phyloP scores from a whole-genome alignment of 2,888 invertebrate species.

The Leptogaster cylindrica region DNA sequence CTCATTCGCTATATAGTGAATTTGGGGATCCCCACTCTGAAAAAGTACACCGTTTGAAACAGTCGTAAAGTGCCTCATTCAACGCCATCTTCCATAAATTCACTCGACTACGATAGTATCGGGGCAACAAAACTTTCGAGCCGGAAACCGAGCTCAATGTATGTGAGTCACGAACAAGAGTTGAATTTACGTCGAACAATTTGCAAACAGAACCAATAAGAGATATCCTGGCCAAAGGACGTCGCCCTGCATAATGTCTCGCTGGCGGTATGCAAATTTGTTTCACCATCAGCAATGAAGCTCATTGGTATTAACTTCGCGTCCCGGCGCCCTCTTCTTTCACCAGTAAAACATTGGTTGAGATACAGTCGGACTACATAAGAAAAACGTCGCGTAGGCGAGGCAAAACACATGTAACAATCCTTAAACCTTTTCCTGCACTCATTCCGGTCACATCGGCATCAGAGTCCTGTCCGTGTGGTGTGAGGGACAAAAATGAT shows the following conservation, averaged over 20 bases:
- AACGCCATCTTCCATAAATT: slow-evolving; percentile 32
- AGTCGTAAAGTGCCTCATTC: slow-evolving; percentile 13
- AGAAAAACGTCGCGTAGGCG: slow-evolving; percentile 24
- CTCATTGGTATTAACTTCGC: slow-evolving; percentile 37
- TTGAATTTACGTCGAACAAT: slow-evolving; percentile 42
- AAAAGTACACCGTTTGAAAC: not conserved
- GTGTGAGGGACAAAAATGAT: not conserved
- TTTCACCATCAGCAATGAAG: slow-evolving; percentile 36
- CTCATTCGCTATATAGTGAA: not conserved
- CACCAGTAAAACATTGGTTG: slow-evolving; percentile 1
- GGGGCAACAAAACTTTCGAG: slow-evolving; percentile 27
- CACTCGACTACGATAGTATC: slow-evolving; percentile 27
- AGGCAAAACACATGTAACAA: slow-evolving; percentile 38
- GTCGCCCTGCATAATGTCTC: slow-evolving; percentile 31
- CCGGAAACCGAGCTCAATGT: slow-evolving; percentile 36
- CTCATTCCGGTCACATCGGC: slow-evolving; percentile 37
- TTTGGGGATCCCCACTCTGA: slow-evolving; percentile 1
- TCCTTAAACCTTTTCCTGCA: slow-evolving; percentile 16
- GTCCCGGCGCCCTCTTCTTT: slow-evolving; percentile 18
- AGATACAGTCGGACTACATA: slow-evolving; percentile 17
- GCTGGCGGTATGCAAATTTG: slow-evolving; percentile 35
- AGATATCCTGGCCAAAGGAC: slow-evolving; percentile 42
- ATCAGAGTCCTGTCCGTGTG: slow-evolving; percentile 23
- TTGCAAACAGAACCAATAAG: slow-evolving; percentile 44
- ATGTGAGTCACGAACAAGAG: slow-evolving; percentile 38